Evolutionary conservation across 2,888 invertebrate species (phyloP).

Genomic region (Cyaniris semiargus): DNA sequence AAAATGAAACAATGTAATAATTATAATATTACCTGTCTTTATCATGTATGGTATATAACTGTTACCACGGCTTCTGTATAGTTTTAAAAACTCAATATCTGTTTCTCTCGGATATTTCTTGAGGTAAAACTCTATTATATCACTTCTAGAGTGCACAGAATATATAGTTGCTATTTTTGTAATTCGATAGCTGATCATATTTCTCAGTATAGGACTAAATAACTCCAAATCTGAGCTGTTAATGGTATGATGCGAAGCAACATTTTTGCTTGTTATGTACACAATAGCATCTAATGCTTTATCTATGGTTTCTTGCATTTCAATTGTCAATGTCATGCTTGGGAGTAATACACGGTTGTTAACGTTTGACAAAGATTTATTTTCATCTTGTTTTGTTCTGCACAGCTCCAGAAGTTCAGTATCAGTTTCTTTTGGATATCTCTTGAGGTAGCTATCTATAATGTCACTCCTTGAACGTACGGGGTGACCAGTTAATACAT

Average conservation of each 20-base stretch:
- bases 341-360: not conserved
- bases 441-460: constrained; percentile 52
- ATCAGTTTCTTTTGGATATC: constrained; percentile 54
- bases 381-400: not conserved
- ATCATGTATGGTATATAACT: not conserved
- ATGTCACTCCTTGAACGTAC: constrained; percentile 51
- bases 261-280: not conserved
- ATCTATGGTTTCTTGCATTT: not conserved
- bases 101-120: not conserved
- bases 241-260: not conserved
- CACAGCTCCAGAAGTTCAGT: constrained; percentile 48
- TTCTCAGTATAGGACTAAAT: not conserved
- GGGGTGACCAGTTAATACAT: constrained; percentile 55
- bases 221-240: not conserved
- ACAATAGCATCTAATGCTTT: not conserved
- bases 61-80: not conserved
- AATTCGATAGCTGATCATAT: not conserved
- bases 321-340: not conserved
- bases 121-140: not conserved
- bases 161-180: not conserved
- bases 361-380: not conserved
- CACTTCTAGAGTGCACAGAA: not conserved
- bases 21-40: constrained; percentile 2
- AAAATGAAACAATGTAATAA: not conserved
- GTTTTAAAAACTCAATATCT: not conserved